Conservation (phyloP, 2,888 invertebrate species). For the Halocaridina rubra region DNA sequence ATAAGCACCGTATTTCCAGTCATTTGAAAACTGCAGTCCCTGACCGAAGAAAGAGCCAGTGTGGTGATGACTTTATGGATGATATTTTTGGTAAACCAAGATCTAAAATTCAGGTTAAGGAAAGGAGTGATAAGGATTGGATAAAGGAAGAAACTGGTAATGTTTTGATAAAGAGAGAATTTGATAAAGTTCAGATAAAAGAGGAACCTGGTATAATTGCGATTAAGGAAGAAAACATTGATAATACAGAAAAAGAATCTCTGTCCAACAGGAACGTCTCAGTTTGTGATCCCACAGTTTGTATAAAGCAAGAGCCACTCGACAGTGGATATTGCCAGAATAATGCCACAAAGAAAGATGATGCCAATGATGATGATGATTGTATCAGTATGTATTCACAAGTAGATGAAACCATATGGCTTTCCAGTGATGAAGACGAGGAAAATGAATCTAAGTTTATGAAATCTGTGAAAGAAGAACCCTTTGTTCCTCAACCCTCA, state of each 20-base stretch:
- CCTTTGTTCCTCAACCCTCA: slow-evolving; percentile 5
- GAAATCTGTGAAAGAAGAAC: background rate
- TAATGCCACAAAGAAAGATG: background rate
- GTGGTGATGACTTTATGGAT: too few relatives aligned
- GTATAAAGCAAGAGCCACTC: background rate
- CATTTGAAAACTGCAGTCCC: too few relatives aligned
- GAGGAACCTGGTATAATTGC: background rate
- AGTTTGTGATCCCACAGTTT: background rate
- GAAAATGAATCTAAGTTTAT: too few relatives aligned
- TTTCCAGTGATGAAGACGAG: slow-evolving; percentile 49
- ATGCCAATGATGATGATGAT: slow-evolving; percentile 34
- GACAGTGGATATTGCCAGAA: background rate
- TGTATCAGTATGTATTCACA: slow-evolving; percentile 35
- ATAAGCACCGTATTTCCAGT: too few relatives aligned
- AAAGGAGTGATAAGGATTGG: too few relatives aligned
- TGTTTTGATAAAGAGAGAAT: background rate
- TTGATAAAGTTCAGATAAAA: background rate
- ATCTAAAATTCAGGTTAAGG: too few relatives aligned
- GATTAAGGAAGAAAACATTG: slow-evolving; percentile 17
- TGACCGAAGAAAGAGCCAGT: too few relatives aligned
- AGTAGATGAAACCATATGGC: slow-evolving; percentile 42
- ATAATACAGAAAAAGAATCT: background rate
- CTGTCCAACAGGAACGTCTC: too few relatives aligned
- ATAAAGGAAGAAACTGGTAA: too few relatives aligned
- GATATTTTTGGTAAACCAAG: too few relatives aligned